Conservation (phyloP, 1,140 invertebrate genomes). For the Drosophila nasuta region DNA sequence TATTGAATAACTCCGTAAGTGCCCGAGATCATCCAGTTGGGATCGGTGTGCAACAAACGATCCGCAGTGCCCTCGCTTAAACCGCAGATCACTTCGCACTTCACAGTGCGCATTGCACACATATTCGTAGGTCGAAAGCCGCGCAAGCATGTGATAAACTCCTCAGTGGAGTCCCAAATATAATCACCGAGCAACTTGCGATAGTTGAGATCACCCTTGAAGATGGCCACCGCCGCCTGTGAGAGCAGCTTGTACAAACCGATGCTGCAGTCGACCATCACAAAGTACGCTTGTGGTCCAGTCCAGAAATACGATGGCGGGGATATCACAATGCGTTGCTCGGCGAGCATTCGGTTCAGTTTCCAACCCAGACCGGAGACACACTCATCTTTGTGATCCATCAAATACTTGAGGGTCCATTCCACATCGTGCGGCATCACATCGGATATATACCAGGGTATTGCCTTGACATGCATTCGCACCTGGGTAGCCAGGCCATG, state of each 20-base stretch:
- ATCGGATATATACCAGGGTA: constrained; percentile 99
- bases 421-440: constrained; percentile 91
- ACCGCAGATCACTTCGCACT: constrained; percentile 95
- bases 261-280: constrained; percentile 91
- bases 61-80: constrained; percentile 88
- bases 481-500: constrained; percentile 89
- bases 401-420: constrained; percentile 87
- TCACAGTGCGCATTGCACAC: constrained; percentile 93
- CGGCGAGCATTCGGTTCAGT: constrained; percentile 86
- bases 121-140: constrained; percentile 94
- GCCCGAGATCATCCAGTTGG: constrained; percentile 95
- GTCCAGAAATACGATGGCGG: constrained; percentile 93
- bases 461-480: constrained; percentile 94
- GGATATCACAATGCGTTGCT: constrained; percentile 82
- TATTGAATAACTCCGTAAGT: constrained; percentile 89
- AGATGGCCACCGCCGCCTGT: constrained; percentile 90
- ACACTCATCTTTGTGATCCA: constrained; percentile 66
- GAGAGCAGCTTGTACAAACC: constrained; percentile 90
- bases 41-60: constrained; percentile 86
- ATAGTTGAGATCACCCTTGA: constrained; percentile 99
- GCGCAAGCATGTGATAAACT: constrained; percentile 89
- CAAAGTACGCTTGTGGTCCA: constrained; percentile 90
- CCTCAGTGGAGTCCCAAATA: constrained; percentile 91
- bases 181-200: constrained; percentile 96
- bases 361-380: constrained; percentile 85